phyloP scores from a whole-genome alignment of 2,888 invertebrate genomes.

The Meandrusa payeni region DNA sequence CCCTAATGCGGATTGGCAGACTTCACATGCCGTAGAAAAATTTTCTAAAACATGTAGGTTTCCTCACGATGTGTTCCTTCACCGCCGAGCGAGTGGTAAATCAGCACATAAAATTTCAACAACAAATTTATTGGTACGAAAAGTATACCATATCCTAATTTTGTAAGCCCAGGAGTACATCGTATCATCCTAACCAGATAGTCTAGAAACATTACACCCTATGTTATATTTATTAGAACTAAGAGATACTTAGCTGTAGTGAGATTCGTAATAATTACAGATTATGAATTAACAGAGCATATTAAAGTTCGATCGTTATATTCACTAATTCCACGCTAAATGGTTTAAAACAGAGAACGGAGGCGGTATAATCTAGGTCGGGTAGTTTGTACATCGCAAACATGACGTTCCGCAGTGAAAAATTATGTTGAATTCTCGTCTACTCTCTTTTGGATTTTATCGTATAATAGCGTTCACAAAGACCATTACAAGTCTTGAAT shows the following conservation, averaged over 20 bases:
- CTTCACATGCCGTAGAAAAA: too few species aligned
- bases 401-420: conserved; percentile 12
- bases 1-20: too few species aligned
- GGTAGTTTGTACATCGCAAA: conserved; percentile 17
- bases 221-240: too few species aligned
- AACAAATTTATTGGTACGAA: too few species aligned
- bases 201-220: too few species aligned
- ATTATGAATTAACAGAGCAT: conserved; percentile 1
- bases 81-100: too few species aligned
- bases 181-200: too few species aligned
- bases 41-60: too few species aligned
- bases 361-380: conserved; percentile 18
- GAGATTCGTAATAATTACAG: neutral
- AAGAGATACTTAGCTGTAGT: conserved; percentile 19
- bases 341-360: conserved; percentile 5
- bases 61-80: too few species aligned
- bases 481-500: conserved; percentile 1
- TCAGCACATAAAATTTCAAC: too few species aligned
- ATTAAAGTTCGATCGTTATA: conserved; percentile 7
- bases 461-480: neutral
- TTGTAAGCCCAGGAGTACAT: too few species aligned
- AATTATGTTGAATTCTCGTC: conserved; percentile 18
- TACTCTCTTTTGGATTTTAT: conserved; percentile 14
- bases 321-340: conserved; percentile 7
- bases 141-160: too few species aligned